A percentile compares a stretch with the other conserved stretches of the same genome.
Evolutionary conservation across 2,888 invertebrate genomes (phyloP).

Genomic region (Monopis laevigella): DNA sequence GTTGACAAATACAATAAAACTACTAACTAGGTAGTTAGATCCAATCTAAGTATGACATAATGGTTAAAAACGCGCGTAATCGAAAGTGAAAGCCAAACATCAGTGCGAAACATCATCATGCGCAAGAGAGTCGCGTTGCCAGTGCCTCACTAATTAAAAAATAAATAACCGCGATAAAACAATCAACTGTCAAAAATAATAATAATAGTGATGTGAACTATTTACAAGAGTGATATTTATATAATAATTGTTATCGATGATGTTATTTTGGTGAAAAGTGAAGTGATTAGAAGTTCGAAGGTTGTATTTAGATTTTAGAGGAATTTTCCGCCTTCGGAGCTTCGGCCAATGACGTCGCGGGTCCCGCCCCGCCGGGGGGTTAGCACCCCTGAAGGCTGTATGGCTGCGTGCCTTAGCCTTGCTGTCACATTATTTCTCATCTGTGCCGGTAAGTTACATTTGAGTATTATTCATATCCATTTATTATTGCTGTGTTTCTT

Average conservation of each 20-base stretch:
- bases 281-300: conserved; percentile 9
- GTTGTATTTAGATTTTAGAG: neutral
- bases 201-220: too few relatives aligned
- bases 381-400: conserved; percentile 39
- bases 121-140: neutral
- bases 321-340: conserved; percentile 35
- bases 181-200: too few relatives aligned
- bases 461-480: conserved; percentile 11
- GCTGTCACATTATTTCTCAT: conserved; percentile 37
- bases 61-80: neutral
- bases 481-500: too few relatives aligned
- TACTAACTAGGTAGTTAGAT: neutral
- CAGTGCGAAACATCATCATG: neutral
- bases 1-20: conserved; percentile 2
- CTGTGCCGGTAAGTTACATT: conserved; percentile 45
- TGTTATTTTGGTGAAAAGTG: too few relatives aligned
- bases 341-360: conserved; percentile 54
- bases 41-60: neutral
- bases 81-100: neutral
- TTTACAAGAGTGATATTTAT: too few relatives aligned
- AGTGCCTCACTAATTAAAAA: neutral
- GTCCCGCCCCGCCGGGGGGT: conserved; percentile 41
- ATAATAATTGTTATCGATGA: too few relatives aligned
- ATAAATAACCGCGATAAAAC: neutral
- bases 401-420: conserved; percentile 30